Conservation (phyloP, 2,797 vertebrate genomes). For the Cynopterus sphinx region DNA sequence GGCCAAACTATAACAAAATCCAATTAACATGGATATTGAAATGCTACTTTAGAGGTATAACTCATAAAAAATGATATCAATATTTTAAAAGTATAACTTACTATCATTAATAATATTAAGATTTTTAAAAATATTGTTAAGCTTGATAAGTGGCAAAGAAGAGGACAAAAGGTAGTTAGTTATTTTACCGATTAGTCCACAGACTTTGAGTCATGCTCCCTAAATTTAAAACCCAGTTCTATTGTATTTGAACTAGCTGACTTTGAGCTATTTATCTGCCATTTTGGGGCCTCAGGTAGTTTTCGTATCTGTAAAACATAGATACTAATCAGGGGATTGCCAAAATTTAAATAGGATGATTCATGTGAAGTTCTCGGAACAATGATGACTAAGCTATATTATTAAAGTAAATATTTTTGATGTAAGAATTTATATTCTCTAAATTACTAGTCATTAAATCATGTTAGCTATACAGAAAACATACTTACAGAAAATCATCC, state of each 20-base stretch:
- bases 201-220: neutral
- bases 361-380: neutral
- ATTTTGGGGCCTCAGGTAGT: neutral
- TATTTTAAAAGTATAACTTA: neutral
- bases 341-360: constrained; percentile 23
- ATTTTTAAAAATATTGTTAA: neutral
- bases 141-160: neutral
- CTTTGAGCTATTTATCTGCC: neutral
- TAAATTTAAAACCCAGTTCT: neutral
- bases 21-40: neutral
- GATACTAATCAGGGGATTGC: neutral
- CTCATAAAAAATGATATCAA: neutral
- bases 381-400: neutral
- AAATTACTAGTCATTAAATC: constrained; percentile 2
- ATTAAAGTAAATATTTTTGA: constrained; percentile 47
- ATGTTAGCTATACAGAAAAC: neutral
- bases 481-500: constrained; percentile 97
- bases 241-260: neutral
- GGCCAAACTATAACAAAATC: neutral
- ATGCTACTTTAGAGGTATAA: neutral
- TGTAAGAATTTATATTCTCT: constrained; percentile 18
- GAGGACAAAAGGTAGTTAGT: neutral
- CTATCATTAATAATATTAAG: neutral
- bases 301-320: neutral
- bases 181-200: neutral